Base-by-base conservation (phyloP, 2,888 invertebrate species). In the Apamea anceps region DNA sequence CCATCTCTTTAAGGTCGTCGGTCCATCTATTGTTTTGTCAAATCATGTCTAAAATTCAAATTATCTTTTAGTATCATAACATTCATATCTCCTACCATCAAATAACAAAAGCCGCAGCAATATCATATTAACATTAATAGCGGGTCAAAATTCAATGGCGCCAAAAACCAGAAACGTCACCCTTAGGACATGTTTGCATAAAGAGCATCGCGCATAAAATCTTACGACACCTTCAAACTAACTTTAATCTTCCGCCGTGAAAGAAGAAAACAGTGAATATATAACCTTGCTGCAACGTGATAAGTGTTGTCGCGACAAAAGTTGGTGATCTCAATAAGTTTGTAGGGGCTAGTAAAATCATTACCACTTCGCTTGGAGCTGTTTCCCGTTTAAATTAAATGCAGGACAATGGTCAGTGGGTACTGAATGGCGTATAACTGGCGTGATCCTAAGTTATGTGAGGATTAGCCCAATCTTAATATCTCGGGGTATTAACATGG, bases 381-480 rank as follows among this genome's bases (percentile, higher is more conserved):
- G 88, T 91, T 91, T 91, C 92, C 94, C 93, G 95, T 96, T 96
- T 96, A 96, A 97, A 95, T 97, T 96, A 96, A 96, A 96, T 94
- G 93, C 93, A 94, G 96, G 96, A 96, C 96, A 96, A 96, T 96
- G 96, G 96, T 96, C 96, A 96, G 95, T 90, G 93, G 93, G 89
- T 92, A 90, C 93, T 93, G 92, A 93, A 95, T 93, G 91, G 90
- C 93, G 91, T 93, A 94, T 94, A 95, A 95, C 95, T 93, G 93
- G 93, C 93, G 92, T 94, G 93, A 96, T 95, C 96, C 96, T 96
- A 96, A 97, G 96, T 97, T 97, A 96, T 96, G 96, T 93, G 93
- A 88, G 96, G 96, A 96, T 97, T 97, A 97, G 95, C 95, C 93
- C 92, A 96, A 96, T 97, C 96, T 97, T 96, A 95, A 96, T 97